A percentile compares a stretch with the other conserved stretches of the same genome.
phyloP scores from a whole-genome alignment of 2,113 vertebrate species.

The Elaphurus davidianus region DNA sequence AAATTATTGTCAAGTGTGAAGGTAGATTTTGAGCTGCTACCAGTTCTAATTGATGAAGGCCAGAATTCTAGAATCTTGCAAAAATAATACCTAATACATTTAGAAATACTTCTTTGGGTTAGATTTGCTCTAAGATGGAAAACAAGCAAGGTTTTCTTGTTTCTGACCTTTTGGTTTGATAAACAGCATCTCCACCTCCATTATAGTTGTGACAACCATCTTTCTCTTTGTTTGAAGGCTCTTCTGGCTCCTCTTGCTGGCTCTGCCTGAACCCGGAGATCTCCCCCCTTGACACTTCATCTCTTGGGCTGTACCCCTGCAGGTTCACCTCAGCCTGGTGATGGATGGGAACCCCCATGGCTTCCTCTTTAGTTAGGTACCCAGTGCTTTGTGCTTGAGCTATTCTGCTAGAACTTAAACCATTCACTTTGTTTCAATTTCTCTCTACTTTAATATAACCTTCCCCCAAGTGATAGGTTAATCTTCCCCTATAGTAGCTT shows the following conservation, averaged over 20 bases:
- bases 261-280: background rate
- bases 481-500: slow-evolving; percentile 46
- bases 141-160: accelerated
- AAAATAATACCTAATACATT: background rate
- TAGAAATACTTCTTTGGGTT: background rate
- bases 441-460: slow-evolving; percentile 49
- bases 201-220: accelerated
- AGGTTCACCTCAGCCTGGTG: background rate
- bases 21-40: background rate
- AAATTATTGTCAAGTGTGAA: background rate
- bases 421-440: background rate
- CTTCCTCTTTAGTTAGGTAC: background rate
- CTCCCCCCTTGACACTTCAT: background rate
- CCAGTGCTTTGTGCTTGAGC: background rate
- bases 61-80: background rate
- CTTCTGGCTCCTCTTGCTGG: background rate
- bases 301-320: background rate
- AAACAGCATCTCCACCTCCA: accelerated
- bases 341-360: accelerated
- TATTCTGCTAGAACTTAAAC: background rate
- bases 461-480: slow-evolving; percentile 65
- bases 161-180: background rate
- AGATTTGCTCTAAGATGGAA: background rate
- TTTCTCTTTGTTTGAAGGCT: background rate
- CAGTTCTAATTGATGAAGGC: background rate